Percentiles rank a stretch among this genome's conserved stretches.
Evolutionary conservation across 2,888 invertebrate species (phyloP).

Genomic region (Lasioglossum calceatum): DNA sequence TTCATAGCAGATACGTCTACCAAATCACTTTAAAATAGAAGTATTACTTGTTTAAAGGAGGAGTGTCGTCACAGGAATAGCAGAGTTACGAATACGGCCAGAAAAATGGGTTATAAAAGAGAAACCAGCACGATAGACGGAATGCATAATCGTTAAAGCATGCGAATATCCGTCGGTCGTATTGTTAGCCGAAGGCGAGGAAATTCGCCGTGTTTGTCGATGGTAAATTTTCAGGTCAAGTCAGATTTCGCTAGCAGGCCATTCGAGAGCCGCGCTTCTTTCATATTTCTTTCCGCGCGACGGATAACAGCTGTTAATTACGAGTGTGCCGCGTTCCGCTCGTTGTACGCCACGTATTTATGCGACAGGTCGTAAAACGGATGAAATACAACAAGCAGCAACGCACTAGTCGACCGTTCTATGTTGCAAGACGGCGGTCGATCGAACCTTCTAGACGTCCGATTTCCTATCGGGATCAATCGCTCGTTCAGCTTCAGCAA

Average conservation of each 20-base stretch:
- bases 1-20: too few species aligned
- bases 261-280: constrained; percentile 25
- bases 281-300: constrained; percentile 41
- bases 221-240: constrained; percentile 5
- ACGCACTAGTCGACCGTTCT: not conserved
- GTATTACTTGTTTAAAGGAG: not conserved
- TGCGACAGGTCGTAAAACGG: constrained; percentile 29
- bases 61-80: not conserved
- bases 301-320: constrained; percentile 55
- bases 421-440: not conserved
- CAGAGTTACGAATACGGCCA: not conserved
- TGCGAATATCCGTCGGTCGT: not conserved
- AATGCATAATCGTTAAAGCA: not conserved
- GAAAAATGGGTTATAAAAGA: not conserved
- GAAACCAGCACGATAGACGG: not conserved
- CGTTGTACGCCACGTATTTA: constrained; percentile 17
- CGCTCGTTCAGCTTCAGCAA: not conserved
- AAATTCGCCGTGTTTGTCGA: not conserved
- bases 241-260: constrained; percentile 13
- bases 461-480: constrained; percentile 12
- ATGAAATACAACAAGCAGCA: constrained; percentile 22
- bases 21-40: not conserved
- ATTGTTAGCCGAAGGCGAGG: not conserved
- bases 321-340: constrained; percentile 20
- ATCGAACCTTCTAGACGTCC: not conserved